Percentiles rank a stretch among this genome's conserved stretches.
phyloP scores from a whole-genome alignment of 2,113 vertebrate genomes.

The Hydrochoerus hydrochaeris region DNA sequence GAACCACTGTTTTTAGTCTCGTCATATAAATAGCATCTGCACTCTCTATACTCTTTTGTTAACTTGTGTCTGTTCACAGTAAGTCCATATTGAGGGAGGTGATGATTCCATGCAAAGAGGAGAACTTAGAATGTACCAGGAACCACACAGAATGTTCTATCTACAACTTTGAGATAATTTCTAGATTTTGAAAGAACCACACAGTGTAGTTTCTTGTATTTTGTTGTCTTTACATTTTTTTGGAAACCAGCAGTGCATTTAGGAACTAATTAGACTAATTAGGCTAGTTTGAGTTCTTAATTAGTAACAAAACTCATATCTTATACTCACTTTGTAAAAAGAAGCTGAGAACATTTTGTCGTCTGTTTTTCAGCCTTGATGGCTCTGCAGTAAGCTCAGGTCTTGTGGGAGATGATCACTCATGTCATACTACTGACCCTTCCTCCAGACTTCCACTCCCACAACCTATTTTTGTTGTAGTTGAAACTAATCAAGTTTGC shows the following conservation, averaged over 20 bases:
- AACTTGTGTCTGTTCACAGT: neutral
- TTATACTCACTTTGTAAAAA: neutral
- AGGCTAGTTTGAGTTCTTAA: slow-evolving; percentile 3
- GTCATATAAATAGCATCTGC: neutral
- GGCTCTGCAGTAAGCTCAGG: neutral
- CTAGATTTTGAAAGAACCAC: neutral
- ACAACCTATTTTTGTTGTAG: neutral
- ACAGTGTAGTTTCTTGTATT: no score
- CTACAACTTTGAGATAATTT: neutral
- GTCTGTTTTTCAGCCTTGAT: neutral
- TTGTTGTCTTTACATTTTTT: no score
- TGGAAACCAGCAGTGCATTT: slow-evolving; percentile 33
- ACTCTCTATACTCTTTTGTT: neutral
- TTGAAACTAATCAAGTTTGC: neutral
- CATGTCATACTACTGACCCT: neutral
- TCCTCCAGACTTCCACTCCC: neutral
- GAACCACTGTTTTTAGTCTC: neutral
- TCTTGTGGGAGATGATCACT: neutral
- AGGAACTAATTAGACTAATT: neutral
- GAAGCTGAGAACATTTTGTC: neutral
- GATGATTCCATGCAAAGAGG: neutral
- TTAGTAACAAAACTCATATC: slow-evolving; percentile 5
- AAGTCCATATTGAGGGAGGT: neutral
- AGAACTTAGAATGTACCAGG: neutral
- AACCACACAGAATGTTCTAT: neutral